Conservation (phyloP, 2,888 invertebrate species). For the Chelonus formosanus region DNA sequence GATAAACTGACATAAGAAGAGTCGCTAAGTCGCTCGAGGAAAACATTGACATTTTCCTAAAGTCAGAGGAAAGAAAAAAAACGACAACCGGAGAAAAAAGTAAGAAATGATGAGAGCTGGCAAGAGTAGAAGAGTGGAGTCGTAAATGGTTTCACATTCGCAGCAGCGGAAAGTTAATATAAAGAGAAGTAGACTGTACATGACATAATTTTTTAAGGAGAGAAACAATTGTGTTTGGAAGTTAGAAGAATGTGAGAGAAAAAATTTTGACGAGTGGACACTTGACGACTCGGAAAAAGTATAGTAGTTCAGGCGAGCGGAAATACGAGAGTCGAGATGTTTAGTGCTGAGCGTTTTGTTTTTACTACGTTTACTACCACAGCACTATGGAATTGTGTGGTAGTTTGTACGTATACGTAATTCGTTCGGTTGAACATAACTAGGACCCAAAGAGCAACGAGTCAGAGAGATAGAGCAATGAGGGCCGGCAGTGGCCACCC, state of each 20-base stretch:
- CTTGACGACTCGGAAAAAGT: slow-evolving; percentile 11
- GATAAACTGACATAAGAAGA: slow-evolving; percentile 16
- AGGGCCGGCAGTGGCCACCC: slow-evolving; percentile 25
- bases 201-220: slow-evolving; percentile 27
- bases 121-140: slow-evolving; percentile 14
- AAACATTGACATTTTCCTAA: not conserved
- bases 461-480: slow-evolving; percentile 28
- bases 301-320: slow-evolving; percentile 17
- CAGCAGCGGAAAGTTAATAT: slow-evolving; percentile 19
- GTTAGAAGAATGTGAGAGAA: slow-evolving; percentile 12
- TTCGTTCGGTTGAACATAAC: not conserved
- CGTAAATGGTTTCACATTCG: slow-evolving; percentile 35
- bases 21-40: not conserved
- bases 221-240: slow-evolving; percentile 19
- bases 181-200: slow-evolving; percentile 30
- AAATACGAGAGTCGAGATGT: slow-evolving; percentile 33
- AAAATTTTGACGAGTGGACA: slow-evolving; percentile 9
- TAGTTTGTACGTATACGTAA: slow-evolving; percentile 18
- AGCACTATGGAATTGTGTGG: slow-evolving; percentile 8
- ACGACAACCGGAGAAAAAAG: slow-evolving; percentile 12
- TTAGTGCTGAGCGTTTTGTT: slow-evolving; percentile 29
- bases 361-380: slow-evolving; percentile 21
- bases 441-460: not conserved
- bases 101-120: slow-evolving; percentile 7
- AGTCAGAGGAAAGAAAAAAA: slow-evolving; percentile 5